These are phyloP conservation scores for Porites divaricata DNA, from an alignment of 92 coral and sea anemone genomes.

Conservation along the genomic window DNA sequence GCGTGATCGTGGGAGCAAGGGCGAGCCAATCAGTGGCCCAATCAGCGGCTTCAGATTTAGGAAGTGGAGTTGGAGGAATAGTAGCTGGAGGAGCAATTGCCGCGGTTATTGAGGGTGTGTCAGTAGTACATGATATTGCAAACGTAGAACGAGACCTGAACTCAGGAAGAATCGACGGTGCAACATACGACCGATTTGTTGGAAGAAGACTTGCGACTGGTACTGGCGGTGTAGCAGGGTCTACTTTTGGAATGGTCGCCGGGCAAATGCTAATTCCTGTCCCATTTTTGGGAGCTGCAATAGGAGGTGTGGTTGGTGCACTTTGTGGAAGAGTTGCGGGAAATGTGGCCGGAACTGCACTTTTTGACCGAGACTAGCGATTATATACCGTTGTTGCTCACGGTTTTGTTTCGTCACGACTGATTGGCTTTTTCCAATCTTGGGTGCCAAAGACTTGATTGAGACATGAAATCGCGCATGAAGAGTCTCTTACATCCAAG, in stretches of 20 bases:
- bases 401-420: too few relatives aligned
- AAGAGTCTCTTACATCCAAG: too few relatives aligned
- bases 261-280: slow-evolving; percentile 36
- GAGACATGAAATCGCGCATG: not conserved
- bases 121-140: not conserved
- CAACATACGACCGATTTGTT: not conserved
- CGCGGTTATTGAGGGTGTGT: slow-evolving; percentile 18
- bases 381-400: not conserved
- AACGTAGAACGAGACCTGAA: not conserved
- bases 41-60: not conserved
- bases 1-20: not conserved
- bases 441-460: not conserved
- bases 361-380: not conserved
- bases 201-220: slow-evolving; percentile 33
- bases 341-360: not conserved
- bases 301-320: slow-evolving; percentile 27
- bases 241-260: slow-evolving; percentile 8
- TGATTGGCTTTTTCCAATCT: not conserved
- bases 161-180: slow-evolving; percentile 4
- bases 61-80: slow-evolving; percentile 3
- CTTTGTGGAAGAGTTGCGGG: slow-evolving; percentile 7
- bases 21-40: not conserved
- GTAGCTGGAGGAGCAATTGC: slow-evolving; percentile 23
- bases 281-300: slow-evolving; percentile 17
- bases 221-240: slow-evolving; percentile 14